Evolutionary conservation across 2,797 vertebrate genomes (phyloP), one percentile per base, ranked within the genome.

Genomic region (Chaetophractus vellerosus): DNA sequence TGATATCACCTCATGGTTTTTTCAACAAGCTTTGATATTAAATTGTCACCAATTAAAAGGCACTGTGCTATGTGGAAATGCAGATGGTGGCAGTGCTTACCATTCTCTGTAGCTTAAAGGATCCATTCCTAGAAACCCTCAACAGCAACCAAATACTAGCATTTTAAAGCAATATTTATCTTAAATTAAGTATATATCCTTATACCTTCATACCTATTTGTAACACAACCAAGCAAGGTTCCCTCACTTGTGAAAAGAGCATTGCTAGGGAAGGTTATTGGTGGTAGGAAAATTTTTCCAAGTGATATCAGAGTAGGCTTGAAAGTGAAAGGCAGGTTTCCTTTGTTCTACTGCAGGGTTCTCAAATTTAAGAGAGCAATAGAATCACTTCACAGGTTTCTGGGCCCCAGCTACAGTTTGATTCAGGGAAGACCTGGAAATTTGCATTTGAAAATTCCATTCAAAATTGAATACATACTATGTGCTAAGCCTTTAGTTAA

Each of bases 21-120:
- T 26, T 75, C 33, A 76, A 41, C 71, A 31, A 19, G 63, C 78
- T 78, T 16, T 66, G 78, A 90, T 36, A 85, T 79, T 66, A 68
- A 81, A 52, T 2, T 66, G 61, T 81, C 48, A 86, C 61, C 90
- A 93, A 15, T 82, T 64, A 81, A 76, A 96, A 96, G 96, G 96
- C 92, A 95, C 92, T 68, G 75, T 75, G 45, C 16, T 41, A 15
- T 83, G 57, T 91, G 85, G 79, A 90, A 88, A 83, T 16, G 16
- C n/a, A 57, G n/a, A 16, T 61, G 71, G 63, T 23, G 9, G 38
- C 31, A 84, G 28, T 38, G 76, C 6, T n/a, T 57, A 76, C 38
- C 57, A 57, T 96, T 90, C 85, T 64, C 85, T 64, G 71, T n/a
- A 88, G 59, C 75, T 57, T 48, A 52, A 78, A 21, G 41, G 38